Evolutionary conservation across 2,888 invertebrate genomes (phyloP), one percentile per base, ranked within the genome.

Genomic region (Andrena trimmerana): DNA sequence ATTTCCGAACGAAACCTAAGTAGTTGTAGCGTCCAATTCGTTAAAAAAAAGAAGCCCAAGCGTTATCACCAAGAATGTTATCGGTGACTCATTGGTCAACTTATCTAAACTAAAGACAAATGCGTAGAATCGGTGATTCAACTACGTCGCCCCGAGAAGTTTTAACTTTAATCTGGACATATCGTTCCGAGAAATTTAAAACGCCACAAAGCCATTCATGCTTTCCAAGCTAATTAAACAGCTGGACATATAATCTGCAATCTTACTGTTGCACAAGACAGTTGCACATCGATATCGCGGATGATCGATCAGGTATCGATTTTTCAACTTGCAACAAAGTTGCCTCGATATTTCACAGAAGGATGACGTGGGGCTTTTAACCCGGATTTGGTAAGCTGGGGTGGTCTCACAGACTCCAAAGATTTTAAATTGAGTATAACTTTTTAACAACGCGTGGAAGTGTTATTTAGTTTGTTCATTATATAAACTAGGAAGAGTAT

Each of bases 71-170:
- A 3, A 16, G 4, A 3, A n/a, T 27, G 27, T 42, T 48, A 57
- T 65, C 63, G n/a, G 16, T 71, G 42, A 71, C 42, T 57, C 57
- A 33, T 24, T 5, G 24, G 24, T 20, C 27, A 24, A 36, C 48
- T 62, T 77, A 65, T 77, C 76, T 31, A 27, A 59, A 13, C 27
- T 3, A 4, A 31, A 42, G 54, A 10, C 69, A 3, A 31, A 16
- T 2, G 6, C 50, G 70, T 60, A n/a, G 54, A 57, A 50, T 8
- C n/a, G 8, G 27, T 59, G 63, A 70, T n/a, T 50, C 54, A 36
- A 16, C 29, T 10, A 1, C 13, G 1, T 16, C 5, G 13, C 27
- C 24, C 7, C n/a, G 29, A 54, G 16, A 24, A 62, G 16, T 42
- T 13, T 27, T 2, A 10, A 27, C 20, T 62, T 69, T 31, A n/a